Conservation (phyloP, 2,113 vertebrate genomes). For the Rissa tridactyla region DNA sequence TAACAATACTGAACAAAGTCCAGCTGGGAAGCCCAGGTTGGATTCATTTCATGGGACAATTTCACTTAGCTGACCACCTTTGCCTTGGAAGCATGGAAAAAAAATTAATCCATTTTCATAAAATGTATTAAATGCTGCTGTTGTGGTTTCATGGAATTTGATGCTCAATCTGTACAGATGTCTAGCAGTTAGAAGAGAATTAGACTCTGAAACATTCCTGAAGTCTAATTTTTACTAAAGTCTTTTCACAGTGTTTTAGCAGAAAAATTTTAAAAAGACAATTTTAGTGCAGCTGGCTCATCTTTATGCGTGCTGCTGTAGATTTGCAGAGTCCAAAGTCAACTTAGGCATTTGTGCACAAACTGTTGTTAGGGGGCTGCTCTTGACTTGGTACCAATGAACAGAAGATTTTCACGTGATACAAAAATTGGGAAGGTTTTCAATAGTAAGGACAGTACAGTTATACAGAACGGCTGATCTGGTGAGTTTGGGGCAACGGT, state of each 20-base stretch:
- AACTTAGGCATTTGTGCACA: neutral
- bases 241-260: neutral
- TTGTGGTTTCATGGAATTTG: neutral
- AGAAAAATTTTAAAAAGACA: neutral
- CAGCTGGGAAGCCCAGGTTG: neutral
- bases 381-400: neutral
- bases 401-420: neutral
- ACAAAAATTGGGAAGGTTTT: neutral
- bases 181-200: neutral
- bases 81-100: neutral
- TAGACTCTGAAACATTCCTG: neutral
- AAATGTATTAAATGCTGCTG: neutral
- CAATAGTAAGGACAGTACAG: neutral
- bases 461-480: neutral
- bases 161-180: neutral
- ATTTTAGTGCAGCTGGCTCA: neutral
- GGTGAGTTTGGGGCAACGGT: neutral
- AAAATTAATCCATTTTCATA: neutral
- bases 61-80: neutral
- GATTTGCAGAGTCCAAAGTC: neutral
- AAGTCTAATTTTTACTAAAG: neutral
- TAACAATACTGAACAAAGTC: neutral
- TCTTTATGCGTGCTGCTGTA: neutral
- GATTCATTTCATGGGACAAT: neutral
- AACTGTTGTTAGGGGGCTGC: neutral